Evolutionary conservation across 2,797 vertebrate species (phyloP).

Genomic region (Molossus molossus): DNA sequence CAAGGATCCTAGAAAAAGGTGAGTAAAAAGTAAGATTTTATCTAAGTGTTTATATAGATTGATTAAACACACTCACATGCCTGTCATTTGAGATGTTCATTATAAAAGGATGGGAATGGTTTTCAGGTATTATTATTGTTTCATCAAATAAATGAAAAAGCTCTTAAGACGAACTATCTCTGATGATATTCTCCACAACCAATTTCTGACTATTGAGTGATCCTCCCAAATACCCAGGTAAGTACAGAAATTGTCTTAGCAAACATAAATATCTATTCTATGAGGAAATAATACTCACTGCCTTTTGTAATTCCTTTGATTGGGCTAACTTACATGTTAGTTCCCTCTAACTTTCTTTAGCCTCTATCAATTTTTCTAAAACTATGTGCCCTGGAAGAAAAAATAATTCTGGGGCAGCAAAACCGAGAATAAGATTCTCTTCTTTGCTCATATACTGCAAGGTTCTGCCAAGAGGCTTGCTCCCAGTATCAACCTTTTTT

Average conservation of each 20-base stretch:
- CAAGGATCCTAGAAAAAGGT: not conserved
- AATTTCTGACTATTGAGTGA: not conserved
- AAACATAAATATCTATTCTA: not conserved
- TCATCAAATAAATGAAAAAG: not conserved
- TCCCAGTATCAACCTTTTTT: not conserved
- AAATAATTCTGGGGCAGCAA: not conserved
- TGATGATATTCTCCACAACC: not conserved
- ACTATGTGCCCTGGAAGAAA: not conserved
- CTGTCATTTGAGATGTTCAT: not conserved
- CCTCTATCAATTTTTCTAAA: not conserved
- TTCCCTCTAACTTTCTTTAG: not conserved
- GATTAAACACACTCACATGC: not conserved
- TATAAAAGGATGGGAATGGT: not conserved
- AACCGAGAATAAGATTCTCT: not conserved
- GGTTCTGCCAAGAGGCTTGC: not conserved
- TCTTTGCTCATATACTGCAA: not conserved
- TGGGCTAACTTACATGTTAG: not conserved
- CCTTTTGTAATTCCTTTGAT: not conserved
- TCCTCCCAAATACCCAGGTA: not conserved
- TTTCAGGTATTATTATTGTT: not conserved
- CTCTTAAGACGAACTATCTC: not conserved
- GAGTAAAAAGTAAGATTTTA: not conserved
- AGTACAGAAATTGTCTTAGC: not conserved
- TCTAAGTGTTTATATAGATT: not conserved
- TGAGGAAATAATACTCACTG: not conserved